A percentile compares a stretch with the other conserved stretches of the same genome.
Conservation (phyloP, 2,797 vertebrate genomes). For the Cheirogaleus major region DNA sequence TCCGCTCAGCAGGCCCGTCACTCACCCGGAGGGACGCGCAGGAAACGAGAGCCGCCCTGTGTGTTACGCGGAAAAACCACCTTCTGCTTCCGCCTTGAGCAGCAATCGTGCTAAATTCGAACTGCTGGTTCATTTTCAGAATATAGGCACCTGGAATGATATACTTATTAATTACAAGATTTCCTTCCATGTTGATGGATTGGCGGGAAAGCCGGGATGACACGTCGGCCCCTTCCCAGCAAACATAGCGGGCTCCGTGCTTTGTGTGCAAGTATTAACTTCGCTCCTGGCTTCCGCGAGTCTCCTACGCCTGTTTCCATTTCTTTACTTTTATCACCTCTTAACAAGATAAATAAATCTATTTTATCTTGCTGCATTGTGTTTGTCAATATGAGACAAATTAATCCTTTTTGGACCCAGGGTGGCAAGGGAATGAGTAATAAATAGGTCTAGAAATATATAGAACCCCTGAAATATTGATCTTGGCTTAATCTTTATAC, state of each 20-base stretch:
- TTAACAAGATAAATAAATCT: slow-evolving; percentile 54
- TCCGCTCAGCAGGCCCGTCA: fast-evolving
- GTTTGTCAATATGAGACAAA: slow-evolving; percentile 37
- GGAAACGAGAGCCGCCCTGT: background rate
- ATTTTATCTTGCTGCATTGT: slow-evolving; percentile 3
- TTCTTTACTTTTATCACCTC: background rate
- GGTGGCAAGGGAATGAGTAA: background rate
- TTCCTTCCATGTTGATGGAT: background rate
- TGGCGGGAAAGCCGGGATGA: too few relatives aligned
- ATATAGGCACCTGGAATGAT: background rate
- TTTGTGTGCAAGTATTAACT: background rate
- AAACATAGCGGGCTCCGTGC: background rate
- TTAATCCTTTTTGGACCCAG: slow-evolving; percentile 31
- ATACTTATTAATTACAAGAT: background rate
- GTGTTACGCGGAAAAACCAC: background rate
- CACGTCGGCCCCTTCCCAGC: too few relatives aligned
- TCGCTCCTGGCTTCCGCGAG: background rate
- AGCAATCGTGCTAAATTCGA: background rate
- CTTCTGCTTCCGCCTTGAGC: background rate
- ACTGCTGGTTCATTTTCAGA: background rate
- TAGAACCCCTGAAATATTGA: background rate
- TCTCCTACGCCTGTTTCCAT: background rate
- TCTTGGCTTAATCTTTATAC: slow-evolving; percentile 22
- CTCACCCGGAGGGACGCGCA: background rate
- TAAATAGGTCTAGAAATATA: slow-evolving; percentile 37